Base-by-base conservation (phyloP, 1,140 invertebrate species). In the Drosophila nannoptera region DNA sequence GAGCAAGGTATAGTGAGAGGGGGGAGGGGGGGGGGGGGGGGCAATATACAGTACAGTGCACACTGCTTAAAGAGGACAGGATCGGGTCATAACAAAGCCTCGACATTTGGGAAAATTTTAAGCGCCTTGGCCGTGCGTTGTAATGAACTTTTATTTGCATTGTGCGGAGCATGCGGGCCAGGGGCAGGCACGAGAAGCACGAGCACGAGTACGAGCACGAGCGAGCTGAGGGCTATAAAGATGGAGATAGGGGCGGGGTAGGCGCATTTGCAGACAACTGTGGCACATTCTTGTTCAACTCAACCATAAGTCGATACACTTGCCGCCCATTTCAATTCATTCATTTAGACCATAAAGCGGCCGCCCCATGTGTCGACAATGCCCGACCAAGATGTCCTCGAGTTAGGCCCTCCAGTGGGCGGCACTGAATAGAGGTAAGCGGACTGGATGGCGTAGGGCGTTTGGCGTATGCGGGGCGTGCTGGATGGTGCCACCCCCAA, bases 71-170 rank as follows among this genome's bases (percentile, higher is more conserved):
- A 49, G 58, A 43, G 31, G 46, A 60, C 4, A 62, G 59, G 16
- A 54, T 53, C 55, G 62, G 56, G 49, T 59, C 35, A 62, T 69
- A 69, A 69, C 66, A 81, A 83, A 68, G 72, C 67, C 58, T 72
- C 61, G 48, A 40, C 61, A 69, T 64, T 58, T 40, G 43, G 65
- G 33, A 53, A 55, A 69, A 46, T 78, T 82, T 82, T 69, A 77
- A 82, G 78, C 78, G 74, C 75, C 80, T 83, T 75, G 72, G 61
- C 59, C 76, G 46, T 42, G 65, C 72, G 76, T 73, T 84, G 80
- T 83, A 84, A 83, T 83, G 80, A 83, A 83, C 80, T 83, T 83
- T 84, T 84, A 83, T 83, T 83, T 83, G 80, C 80, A 84, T 83
- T 83, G 76, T 80, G 65, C 50, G 29, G 42, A 69, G 32, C 49